These are phyloP conservation scores for Aegithalos caudatus DNA, from an alignment of 2,113 vertebrate species.

Conservation along the genomic window DNA sequence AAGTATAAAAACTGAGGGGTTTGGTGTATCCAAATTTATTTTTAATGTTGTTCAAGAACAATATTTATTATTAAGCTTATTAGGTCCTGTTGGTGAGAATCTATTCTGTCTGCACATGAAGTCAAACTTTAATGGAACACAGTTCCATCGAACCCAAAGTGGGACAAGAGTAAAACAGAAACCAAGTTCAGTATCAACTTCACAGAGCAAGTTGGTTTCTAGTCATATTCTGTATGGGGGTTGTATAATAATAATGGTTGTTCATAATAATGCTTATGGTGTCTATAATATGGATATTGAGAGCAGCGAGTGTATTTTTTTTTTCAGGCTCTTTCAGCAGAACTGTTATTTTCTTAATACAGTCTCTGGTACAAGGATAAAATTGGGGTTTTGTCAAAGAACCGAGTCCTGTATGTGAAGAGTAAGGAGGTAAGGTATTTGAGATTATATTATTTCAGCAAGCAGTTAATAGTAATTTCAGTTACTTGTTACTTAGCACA, in stretches of 20 bases:
- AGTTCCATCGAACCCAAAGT: neutral
- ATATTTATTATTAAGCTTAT: neutral
- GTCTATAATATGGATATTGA: neutral
- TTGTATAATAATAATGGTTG: too few relatives aligned
- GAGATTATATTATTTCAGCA: neutral
- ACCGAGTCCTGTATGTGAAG: neutral
- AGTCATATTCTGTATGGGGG: too few relatives aligned
- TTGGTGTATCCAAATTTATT: neutral
- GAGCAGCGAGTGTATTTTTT: neutral
- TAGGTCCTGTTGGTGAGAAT: neutral
- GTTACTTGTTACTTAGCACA: neutral
- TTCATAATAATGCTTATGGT: neutral
- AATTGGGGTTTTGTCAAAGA: neutral
- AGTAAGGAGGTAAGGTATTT: neutral
- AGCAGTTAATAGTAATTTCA: neutral
- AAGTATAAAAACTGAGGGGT: neutral
- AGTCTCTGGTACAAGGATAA: neutral
- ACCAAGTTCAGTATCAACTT: neutral
- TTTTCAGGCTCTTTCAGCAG: neutral
- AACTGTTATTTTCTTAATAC: neutral
- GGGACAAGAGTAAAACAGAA: neutral
- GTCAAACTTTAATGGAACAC: neutral
- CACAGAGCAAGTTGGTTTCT: too few relatives aligned
- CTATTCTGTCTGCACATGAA: neutral
- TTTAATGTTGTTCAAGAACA: neutral